Base-by-base conservation (phyloP, 1,140 invertebrate genomes). In the Matsumurasca onukii region DNA sequence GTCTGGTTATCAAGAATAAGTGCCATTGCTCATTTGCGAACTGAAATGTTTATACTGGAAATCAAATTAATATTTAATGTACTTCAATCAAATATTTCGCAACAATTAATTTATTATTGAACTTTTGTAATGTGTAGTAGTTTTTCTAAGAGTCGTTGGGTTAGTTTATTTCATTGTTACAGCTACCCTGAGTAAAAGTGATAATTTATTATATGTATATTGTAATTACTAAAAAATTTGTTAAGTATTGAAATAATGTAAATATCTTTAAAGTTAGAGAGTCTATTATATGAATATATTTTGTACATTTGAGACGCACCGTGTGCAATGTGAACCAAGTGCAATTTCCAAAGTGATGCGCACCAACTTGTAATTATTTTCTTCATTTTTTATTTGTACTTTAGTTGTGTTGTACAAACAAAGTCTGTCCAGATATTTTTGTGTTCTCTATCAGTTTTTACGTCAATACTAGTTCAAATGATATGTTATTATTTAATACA, bases 401-500 rank as follows among this genome's bases (percentile, higher is more conserved):
- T 27, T 59, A 27, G 55, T 9, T 59, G 25, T 59, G 22, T 59
- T 59, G 55, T 59, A 59, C 55, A 59, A 59, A 51, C 9, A 59
- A 59, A 59, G 22, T 27, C 25, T 59, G 55, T 59, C 55, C 55
- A 59, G 55, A n/a, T n/a, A 27, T 25, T 5, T 59, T 59, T 59
- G 55, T 59, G 55, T 59, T 59, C 2, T 29, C 55, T 59, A 59
- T 59, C 22, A 59, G 25, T 59, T 59, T 59, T 59, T 59, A 52
- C 30, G 55, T 59, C 30, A 59, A 59, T 59, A 22, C 22, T 59
- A 59, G 55, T 59, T 59, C 15, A 59, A 27, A 59, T 27, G 30
- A 27, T 59, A 59, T 59, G 55, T 59, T 59, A 59, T 59, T 59
- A 59, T 59, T 59, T 59, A 59, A 59, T 59, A 59, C 55, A 27